Conservation (phyloP, 2,113 vertebrate genomes). For the Phrynocephalus versicolor region DNA sequence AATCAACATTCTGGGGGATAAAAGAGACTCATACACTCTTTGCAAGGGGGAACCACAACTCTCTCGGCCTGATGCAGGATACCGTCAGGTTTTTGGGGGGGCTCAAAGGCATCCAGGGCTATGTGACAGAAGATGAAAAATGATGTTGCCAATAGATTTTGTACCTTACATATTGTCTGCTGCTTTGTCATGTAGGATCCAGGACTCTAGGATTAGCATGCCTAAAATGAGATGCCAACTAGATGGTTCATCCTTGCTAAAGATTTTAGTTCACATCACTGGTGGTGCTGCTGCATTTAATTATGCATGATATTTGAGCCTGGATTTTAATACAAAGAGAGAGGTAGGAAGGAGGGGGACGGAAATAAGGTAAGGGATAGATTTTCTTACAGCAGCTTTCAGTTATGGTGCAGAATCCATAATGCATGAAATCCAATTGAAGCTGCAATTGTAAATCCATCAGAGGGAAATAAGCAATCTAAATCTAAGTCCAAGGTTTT, state of each 20-base stretch:
- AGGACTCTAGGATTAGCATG: background rate
- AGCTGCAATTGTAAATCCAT: slow-evolving; percentile 5
- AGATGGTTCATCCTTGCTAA: background rate
- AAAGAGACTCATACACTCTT: background rate
- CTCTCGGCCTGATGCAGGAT: background rate
- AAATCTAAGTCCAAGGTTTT: background rate
- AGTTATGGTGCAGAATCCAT: slow-evolving; percentile 5
- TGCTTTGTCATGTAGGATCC: background rate
- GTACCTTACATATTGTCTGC: background rate
- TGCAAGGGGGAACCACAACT: background rate
- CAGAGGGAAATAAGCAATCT: background rate
- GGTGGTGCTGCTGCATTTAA: slow-evolving; percentile 16
- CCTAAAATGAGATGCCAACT: background rate
- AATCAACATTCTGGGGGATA: background rate
- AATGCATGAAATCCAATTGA: slow-evolving; percentile 17
- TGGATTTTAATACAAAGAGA: slow-evolving; percentile 27
- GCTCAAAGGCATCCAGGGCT: background rate
- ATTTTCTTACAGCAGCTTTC: slow-evolving; percentile 10
- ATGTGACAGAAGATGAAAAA: background rate
- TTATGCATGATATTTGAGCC: slow-evolving; percentile 29
- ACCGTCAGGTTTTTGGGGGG: background rate
- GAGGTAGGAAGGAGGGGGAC: background rate
- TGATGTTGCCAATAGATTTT: background rate
- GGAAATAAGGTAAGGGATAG: slow-evolving; percentile 13
- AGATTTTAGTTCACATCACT: background rate